These are phyloP conservation scores for Ophiothrix spiculata DNA, from an alignment of 35 echinoderm and acorn worm genomes.

Conservation along the genomic window DNA sequence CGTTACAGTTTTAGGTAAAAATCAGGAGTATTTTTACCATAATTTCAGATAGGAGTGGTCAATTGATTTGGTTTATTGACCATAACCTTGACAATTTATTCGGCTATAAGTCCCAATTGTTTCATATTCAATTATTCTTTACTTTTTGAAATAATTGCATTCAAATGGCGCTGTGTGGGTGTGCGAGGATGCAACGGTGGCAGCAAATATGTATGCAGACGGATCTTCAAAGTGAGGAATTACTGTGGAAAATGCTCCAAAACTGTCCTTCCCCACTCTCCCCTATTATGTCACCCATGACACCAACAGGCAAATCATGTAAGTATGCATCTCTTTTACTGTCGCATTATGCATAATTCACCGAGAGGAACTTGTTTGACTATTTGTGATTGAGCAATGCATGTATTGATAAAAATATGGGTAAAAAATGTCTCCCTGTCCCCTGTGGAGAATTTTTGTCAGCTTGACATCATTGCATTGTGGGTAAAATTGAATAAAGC, in stretches of 20 bases:
- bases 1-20: no score
- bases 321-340: no score
- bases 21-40: no score
- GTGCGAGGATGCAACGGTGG: slow-evolving; percentile 79
- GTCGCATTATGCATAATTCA: no score
- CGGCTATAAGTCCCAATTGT: no score
- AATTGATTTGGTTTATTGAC: no score
- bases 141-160: slow-evolving; percentile 69
- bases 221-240: slow-evolving; percentile 87
- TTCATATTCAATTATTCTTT: slow-evolving; percentile 88
- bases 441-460: neutral
- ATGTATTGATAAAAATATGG: neutral
- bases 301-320: slow-evolving; percentile 78
- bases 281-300: slow-evolving; percentile 20
- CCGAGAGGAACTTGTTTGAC: neutral
- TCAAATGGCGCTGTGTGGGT: slow-evolving; percentile 22
- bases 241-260: slow-evolving; percentile 88
- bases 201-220: slow-evolving; percentile 96
- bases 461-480: neutral
- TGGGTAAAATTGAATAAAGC: neutral
- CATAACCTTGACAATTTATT: no score
- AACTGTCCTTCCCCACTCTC: slow-evolving; percentile 50
- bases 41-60: no score
- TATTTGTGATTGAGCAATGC: neutral
- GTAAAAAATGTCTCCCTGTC: slow-evolving; percentile 6